phyloP scores from a whole-genome alignment of 1,140 invertebrate species.

The Drosophila erecta region DNA sequence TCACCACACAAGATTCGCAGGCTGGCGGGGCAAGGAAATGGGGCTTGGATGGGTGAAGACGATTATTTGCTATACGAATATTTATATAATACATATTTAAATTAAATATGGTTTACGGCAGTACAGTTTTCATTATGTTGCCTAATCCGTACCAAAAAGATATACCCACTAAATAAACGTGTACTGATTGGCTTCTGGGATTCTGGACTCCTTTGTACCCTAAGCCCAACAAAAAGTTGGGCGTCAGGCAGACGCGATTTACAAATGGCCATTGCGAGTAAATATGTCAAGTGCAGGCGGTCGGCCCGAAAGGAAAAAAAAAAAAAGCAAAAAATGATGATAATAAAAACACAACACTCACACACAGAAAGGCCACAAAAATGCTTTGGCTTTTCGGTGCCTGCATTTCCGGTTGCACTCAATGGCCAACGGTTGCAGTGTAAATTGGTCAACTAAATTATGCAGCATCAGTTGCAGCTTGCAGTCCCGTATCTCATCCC shows the following conservation, averaged over 20 bases:
- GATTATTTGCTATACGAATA: not conserved
- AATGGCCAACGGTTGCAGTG: slow-evolving; percentile 67
- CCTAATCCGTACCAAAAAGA: not conserved
- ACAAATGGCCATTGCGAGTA: slow-evolving; percentile 74
- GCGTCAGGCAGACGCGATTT: slow-evolving; percentile 48
- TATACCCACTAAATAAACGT: not conserved
- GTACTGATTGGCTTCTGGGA: not conserved
- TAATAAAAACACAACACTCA: slow-evolving; percentile 17
- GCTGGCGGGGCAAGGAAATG: not conserved
- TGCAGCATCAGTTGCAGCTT: slow-evolving; percentile 79
- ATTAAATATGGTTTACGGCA: not conserved
- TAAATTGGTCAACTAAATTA: slow-evolving; percentile 84
- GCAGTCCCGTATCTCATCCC: slow-evolving; percentile 4
- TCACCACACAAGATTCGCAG: not conserved
- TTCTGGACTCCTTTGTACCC: not conserved
- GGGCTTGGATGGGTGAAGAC: not conserved
- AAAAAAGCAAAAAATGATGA: slow-evolving; percentile 1
- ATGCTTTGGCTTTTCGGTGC: slow-evolving; percentile 49
- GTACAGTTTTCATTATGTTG: no score
- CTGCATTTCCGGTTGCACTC: slow-evolving; percentile 83
- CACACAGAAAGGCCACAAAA: slow-evolving; percentile 2
- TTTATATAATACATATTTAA: not conserved
- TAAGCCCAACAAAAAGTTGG: not conserved
- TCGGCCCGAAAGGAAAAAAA: not conserved
- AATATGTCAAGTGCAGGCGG: slow-evolving; percentile 84